Base-by-base conservation (phyloP, 2,888 invertebrate species). In the Drosophila prostipennis region DNA sequence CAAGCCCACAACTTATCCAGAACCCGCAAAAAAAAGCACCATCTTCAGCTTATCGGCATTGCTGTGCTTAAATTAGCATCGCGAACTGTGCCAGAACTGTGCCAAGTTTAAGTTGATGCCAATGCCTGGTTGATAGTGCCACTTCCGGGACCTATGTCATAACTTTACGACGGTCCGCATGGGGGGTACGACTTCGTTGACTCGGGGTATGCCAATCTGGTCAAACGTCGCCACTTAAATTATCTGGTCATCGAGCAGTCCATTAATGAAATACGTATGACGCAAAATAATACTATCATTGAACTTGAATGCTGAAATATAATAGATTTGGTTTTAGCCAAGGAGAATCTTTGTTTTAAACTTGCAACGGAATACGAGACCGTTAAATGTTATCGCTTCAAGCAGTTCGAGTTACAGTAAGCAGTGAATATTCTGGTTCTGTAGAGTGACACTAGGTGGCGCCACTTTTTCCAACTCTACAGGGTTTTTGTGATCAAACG, bases 11-110 rank as follows among this genome's bases (percentile, higher is more conserved):
- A 39, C 23, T 23, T 57, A 49, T 80, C 58, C 42, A 46, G n/a
- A 51, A 45, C 49, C 54, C 68, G 71, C 56, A 7, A 49, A 52
- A 29, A 54, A 42, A 77, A 67, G 60, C 58, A 68, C 72, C 79
- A 60, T 69, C 49, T 48, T 13, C 48, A 43, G 40, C 65, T 85
- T 85, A 84, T 83, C 87, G 68, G n/a, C 32, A 10, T n/a, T n/a
- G 67, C 34, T 6, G 16, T 53, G 42, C 65, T 34, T 52, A 32
- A 56, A 72, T 55, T 63, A 72, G 42, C 34, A 59, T 51, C 29
- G 70, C 59, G 51, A 52, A 70, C 29, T 72, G 48, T 23, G 11
- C 19, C 34, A 13, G 36, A 72, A 63, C 23, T 63, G 55, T 78
- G 72, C 78, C 74, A 73, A 86, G 86, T 76, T 83, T 40, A 80